These are phyloP conservation scores for Ectemnius continuus DNA, from an alignment of 2,888 invertebrate genomes.

Conservation along the genomic window DNA sequence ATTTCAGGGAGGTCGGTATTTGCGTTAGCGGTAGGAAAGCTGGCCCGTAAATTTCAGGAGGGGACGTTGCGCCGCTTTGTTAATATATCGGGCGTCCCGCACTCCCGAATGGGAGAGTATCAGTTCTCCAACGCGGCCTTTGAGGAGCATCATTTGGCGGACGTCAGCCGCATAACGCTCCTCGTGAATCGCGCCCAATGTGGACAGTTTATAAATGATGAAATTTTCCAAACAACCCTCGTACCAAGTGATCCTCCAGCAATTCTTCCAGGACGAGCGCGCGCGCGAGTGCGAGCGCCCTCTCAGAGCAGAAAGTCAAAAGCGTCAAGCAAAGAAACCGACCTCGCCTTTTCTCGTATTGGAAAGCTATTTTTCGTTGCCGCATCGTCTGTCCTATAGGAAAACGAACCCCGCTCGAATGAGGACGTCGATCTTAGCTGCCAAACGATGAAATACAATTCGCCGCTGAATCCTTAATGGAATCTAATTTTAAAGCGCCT, in stretches of 20 bases:
- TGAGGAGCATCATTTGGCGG: neutral
- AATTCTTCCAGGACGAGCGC: conserved; percentile 19
- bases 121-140: neutral
- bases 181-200: neutral
- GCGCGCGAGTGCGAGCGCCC: neutral
- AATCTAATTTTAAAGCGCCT: too few relatives aligned
- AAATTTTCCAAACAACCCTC: conserved; percentile 29
- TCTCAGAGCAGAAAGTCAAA: conserved; percentile 26
- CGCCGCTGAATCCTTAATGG: too few relatives aligned
- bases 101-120: too few relatives aligned
- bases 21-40: too few relatives aligned
- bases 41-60: too few relatives aligned
- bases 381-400: neutral
- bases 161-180: neutral
- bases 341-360: neutral
- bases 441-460: neutral
- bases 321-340: too few relatives aligned
- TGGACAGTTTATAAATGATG: conserved; percentile 17
- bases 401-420: neutral
- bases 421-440: conserved; percentile 5
- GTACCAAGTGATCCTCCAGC: conserved; percentile 2
- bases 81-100: too few relatives aligned
- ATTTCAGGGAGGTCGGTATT: too few relatives aligned
- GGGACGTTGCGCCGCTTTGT: too few relatives aligned
- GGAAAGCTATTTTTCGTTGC: conserved; percentile 19